phyloP scores from a whole-genome alignment of 2,113 vertebrate species.

The Nothoprocta perdicaria region DNA sequence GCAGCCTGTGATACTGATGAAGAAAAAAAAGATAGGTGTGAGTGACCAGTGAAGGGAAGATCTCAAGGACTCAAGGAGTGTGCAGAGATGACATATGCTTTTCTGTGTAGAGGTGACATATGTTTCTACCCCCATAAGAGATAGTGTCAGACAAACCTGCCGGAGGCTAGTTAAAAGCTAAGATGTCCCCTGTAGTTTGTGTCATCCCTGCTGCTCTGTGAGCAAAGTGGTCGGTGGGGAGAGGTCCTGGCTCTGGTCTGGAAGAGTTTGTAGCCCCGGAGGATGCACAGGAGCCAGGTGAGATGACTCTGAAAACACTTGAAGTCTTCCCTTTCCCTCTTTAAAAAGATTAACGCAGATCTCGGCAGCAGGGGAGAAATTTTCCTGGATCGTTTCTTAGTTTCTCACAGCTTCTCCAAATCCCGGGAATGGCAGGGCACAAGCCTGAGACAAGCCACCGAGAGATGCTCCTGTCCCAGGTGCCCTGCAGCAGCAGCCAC shows the following conservation, averaged over 20 bases:
- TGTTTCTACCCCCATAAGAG: background rate
- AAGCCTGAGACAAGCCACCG: background rate
- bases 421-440: background rate
- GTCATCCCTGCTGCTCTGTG: background rate
- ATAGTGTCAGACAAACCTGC: background rate
- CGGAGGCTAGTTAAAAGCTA: background rate
- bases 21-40: background rate
- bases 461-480: background rate
- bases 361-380: background rate
- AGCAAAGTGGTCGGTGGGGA: background rate
- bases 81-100: background rate
- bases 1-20: background rate
- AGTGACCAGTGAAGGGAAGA: background rate
- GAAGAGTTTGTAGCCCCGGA: background rate
- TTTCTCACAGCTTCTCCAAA: background rate
- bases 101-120: background rate
- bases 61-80: background rate
- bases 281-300: background rate
- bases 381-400: background rate
- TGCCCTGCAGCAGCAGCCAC: background rate
- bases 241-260: background rate
- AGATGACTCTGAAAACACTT: background rate
- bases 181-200: background rate
- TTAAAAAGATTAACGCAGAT: background rate
- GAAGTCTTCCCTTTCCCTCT: background rate